These are phyloP conservation scores for Tragelaphus strepsiceros DNA, from an alignment of 2,113 vertebrate species.

Conservation along the genomic window DNA sequence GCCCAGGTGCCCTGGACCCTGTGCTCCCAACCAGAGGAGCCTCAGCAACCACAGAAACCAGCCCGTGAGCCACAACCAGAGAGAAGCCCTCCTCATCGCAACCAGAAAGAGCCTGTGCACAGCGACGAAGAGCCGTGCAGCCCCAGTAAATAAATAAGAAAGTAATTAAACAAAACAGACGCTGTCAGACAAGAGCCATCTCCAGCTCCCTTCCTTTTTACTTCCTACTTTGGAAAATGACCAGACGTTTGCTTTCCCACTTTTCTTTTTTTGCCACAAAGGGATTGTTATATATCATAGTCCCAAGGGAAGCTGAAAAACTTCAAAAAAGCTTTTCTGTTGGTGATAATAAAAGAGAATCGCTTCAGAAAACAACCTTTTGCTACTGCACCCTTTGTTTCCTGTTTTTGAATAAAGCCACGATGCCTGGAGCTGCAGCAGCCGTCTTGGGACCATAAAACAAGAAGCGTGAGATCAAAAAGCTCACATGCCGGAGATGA, in stretches of 20 bases:
- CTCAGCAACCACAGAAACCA: background rate
- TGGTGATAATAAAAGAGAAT: background rate
- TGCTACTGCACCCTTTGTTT: too few relatives aligned
- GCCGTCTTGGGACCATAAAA: background rate
- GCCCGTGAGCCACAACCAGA: fast-evolving
- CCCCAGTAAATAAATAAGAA: fast-evolving
- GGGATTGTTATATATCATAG: background rate
- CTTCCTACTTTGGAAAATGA: background rate
- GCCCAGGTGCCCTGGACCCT: background rate
- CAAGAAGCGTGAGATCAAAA: background rate
- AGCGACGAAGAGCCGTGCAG: fast-evolving
- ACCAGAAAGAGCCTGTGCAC: background rate
- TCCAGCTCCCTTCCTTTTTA: background rate
- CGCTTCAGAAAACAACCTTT: background rate
- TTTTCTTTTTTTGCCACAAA: background rate
- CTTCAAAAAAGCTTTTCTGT: background rate
- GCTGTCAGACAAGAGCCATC: too few relatives aligned
- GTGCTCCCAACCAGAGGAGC: background rate
- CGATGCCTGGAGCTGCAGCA: background rate
- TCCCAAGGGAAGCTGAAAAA: background rate
- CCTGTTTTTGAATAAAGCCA: background rate
- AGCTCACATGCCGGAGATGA: background rate
- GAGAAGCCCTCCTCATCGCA: background rate
- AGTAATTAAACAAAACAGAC: background rate
- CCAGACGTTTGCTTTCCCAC: background rate